A percentile compares a stretch with the other conserved stretches of the same genome.
Conservation (phyloP, 2,888 invertebrate genomes). For the Anoncus sp. region DNA sequence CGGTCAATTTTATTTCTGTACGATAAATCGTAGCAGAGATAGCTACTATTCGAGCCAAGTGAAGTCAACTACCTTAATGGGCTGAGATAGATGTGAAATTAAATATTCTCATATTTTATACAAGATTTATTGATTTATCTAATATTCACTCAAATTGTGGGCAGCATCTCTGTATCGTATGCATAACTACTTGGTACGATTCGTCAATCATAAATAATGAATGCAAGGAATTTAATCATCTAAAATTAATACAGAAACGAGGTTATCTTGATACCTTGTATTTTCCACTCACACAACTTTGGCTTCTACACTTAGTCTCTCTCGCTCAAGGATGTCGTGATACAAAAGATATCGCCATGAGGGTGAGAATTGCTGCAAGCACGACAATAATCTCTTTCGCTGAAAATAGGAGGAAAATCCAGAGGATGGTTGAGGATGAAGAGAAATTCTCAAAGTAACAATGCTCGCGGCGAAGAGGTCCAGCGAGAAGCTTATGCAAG, state of each 20-base stretch:
- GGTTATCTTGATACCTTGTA: too few relatives aligned
- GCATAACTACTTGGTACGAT: too few relatives aligned
- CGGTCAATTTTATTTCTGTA: background rate
- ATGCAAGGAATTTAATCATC: too few relatives aligned
- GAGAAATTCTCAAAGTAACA: conserved; percentile 41
- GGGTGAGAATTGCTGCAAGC: conserved; percentile 1
- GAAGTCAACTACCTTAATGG: too few relatives aligned
- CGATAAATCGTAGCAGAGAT: background rate
- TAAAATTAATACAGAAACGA: too few relatives aligned
- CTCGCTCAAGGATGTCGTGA: background rate
- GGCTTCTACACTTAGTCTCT: background rate
- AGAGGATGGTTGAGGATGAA: background rate
- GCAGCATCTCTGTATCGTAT: too few relatives aligned
- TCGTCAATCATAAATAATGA: too few relatives aligned
- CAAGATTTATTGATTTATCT: too few relatives aligned
- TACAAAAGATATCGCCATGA: background rate
- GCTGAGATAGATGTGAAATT: too few relatives aligned
- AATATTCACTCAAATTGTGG: too few relatives aligned
- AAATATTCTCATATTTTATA: background rate
- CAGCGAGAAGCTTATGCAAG: background rate
- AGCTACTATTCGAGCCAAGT: background rate
- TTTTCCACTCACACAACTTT: too few relatives aligned
- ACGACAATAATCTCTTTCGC: background rate
- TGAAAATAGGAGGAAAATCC: conserved; percentile 13
- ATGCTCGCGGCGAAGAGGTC: background rate